These are phyloP conservation scores for Eulemur mongoz DNA, from an alignment of 2,797 vertebrate species.

Conservation along the genomic window DNA sequence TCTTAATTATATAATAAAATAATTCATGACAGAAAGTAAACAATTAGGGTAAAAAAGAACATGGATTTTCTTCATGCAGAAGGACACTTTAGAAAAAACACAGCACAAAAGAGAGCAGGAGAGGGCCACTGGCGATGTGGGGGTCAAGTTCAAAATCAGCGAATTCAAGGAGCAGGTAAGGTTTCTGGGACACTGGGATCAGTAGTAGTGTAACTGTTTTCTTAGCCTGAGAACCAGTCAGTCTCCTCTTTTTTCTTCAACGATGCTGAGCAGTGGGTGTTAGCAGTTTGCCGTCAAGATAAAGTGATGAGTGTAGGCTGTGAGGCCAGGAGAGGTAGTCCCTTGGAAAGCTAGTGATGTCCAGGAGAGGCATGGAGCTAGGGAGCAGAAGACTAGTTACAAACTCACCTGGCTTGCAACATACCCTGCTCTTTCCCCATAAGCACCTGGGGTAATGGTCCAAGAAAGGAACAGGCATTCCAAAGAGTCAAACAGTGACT, in stretches of 20 bases:
- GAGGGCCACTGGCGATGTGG: too few relatives aligned
- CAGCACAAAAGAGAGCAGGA: background rate
- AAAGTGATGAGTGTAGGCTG: background rate
- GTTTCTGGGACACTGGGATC: background rate
- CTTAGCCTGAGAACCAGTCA: background rate
- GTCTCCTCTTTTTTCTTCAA: accelerated
- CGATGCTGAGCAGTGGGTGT: background rate
- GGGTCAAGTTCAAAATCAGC: background rate
- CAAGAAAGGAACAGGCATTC: background rate
- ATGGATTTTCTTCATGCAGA: background rate
- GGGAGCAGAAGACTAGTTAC: background rate
- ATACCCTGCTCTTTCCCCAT: background rate
- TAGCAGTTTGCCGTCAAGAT: background rate
- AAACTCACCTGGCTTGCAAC: background rate
- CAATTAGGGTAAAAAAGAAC: background rate
- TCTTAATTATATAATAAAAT: background rate
- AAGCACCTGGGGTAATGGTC: background rate
- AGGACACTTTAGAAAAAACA: background rate
- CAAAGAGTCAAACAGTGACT: background rate
- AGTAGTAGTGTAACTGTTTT: background rate
- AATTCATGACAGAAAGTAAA: background rate
- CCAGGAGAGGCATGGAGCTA: background rate
- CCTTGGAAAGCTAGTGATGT: background rate
- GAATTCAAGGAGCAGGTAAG: background rate
- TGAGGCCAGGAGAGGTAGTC: background rate